phyloP scores from a whole-genome alignment of 2,113 vertebrate genomes.

The Nothocercus julius region DNA sequence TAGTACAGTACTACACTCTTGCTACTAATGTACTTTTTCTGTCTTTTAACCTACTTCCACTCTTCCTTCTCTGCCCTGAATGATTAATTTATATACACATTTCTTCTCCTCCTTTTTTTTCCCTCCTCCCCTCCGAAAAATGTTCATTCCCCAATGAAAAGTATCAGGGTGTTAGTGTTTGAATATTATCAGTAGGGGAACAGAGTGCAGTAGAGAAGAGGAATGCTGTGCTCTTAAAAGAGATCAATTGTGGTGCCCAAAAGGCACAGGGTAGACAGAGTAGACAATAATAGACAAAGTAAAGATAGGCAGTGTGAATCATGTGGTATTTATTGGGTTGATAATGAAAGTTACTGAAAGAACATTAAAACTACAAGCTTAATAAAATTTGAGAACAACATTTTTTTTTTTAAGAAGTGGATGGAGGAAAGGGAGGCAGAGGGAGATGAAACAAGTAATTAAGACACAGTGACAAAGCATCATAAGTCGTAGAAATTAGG shows the following conservation, averaged over 20 bases:
- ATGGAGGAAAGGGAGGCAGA: not conserved
- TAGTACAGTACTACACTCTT: not conserved
- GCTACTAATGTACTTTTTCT: conserved; percentile 24
- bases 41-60: not conserved
- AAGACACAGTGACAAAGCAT: not conserved
- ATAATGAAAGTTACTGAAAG: conserved; percentile 38
- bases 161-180: not conserved
- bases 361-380: not conserved
- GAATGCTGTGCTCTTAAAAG: not conserved
- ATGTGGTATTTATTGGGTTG: conserved; percentile 47
- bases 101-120: not conserved
- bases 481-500: not conserved
- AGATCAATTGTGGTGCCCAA: conserved; percentile 6
- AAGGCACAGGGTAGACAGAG: not conserved
- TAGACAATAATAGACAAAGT: not conserved
- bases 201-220: not conserved
- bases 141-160: not conserved
- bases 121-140: not conserved
- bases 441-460: conserved; percentile 31
- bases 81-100: not conserved
- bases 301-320: conserved; percentile 1
- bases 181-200: conserved; percentile 1
- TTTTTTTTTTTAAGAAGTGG: not conserved
- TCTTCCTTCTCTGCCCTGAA: conserved; percentile 11
- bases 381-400: not conserved